A percentile compares a stretch with the other conserved stretches of the same genome.
Conservation (phyloP, 1,140 invertebrate genomes). For the fruit fly (Drosophila melanogaster) region Release_6_plus_ISO1_MT NT_033777.3:20564501-20565000, state of each 20-base stretch:
- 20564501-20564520: slow-evolving; percentile 21
- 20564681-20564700: slow-evolving; percentile 14
- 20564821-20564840: not conserved
- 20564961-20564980: not conserved
- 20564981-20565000: not conserved
- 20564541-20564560: slow-evolving; percentile 44
- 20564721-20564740: slow-evolving; percentile 8
- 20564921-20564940: too few species aligned
- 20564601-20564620: slow-evolving; percentile 33
- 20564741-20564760: slow-evolving; percentile 2
- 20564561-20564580: slow-evolving; percentile 68
- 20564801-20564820: not conserved
- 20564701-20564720: slow-evolving; percentile 1
- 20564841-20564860: too few species aligned
- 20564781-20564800: too few species aligned
- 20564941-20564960: too few species aligned
- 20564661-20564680: slow-evolving; percentile 2
- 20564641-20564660: slow-evolving; percentile 33
- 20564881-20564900: too few species aligned
- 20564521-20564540: slow-evolving; percentile 27
- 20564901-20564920: too few species aligned
- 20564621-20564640: slow-evolving; percentile 49
- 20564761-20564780: too few species aligned
- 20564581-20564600: slow-evolving; percentile 54
- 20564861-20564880: too few species aligned